Percentiles rank a stretch among this genome's conserved stretches.
These are phyloP conservation scores for Arizona elegans DNA, from an alignment of 2,113 vertebrate species.

Conservation along the genomic window DNA sequence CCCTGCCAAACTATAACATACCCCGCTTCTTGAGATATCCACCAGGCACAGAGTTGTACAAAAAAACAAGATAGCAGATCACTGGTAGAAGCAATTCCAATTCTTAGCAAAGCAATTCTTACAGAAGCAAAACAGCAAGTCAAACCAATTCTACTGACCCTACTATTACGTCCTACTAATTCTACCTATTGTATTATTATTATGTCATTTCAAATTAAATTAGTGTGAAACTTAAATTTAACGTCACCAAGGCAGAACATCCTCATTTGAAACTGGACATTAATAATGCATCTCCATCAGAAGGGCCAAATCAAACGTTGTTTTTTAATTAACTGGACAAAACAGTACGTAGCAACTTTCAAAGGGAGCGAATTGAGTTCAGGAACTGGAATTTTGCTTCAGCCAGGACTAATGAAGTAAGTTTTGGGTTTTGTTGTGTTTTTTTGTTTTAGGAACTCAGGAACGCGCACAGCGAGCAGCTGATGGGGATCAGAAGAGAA, in stretches of 20 bases:
- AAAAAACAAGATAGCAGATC: no score
- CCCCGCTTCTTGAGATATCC: no score
- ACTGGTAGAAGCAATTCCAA: no score
- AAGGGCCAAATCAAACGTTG: background rate
- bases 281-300: background rate
- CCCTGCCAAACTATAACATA: no score
- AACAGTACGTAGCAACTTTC: background rate
- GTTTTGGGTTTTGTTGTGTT: constrained; percentile 31
- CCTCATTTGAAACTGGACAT: background rate
- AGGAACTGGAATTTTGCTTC: constrained; percentile 1
- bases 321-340: background rate
- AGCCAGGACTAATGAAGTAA: constrained; percentile 42
- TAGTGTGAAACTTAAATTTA: background rate
- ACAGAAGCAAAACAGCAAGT: no score
- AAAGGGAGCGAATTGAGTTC: background rate
- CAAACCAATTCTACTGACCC: no score
- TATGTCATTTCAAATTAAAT: background rate
- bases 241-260: background rate
- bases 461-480: constrained; percentile 92
- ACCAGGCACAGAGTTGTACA: no score
- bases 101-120: no score
- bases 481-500: constrained; percentile 92
- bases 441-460: constrained; percentile 84
- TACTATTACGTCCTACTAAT: no score
- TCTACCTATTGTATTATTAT: no score